A percentile compares a stretch with the other conserved stretches of the same genome.
Conservation (phyloP, 2,888 invertebrate genomes). For the Cremastinae sp. region DNA sequence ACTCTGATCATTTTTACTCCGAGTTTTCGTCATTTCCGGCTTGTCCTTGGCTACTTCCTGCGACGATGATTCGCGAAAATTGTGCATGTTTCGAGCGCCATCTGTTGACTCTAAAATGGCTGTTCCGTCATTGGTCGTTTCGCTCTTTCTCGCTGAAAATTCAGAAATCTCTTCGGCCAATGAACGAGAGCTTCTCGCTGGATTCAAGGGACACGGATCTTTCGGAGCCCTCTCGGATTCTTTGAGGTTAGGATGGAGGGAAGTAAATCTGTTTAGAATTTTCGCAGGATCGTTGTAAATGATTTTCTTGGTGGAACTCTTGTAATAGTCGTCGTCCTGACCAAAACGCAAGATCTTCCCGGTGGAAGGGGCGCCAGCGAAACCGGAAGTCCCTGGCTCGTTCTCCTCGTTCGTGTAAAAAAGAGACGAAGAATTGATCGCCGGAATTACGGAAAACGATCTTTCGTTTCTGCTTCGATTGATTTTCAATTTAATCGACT, state of each 20-base stretch:
- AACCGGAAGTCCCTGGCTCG: conserved; percentile 41
- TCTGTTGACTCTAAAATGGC: conserved; percentile 14
- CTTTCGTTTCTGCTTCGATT: neutral
- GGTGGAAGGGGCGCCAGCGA: conserved; percentile 17
- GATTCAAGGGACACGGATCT: conserved; percentile 60
- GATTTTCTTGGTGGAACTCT: conserved; percentile 10
- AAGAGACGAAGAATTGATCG: conserved; percentile 40
- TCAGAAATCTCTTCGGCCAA: conserved; percentile 65
- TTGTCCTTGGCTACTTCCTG: conserved; percentile 52
- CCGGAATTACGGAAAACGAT: conserved; percentile 34
- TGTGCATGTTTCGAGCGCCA: conserved; percentile 6
- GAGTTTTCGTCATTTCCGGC: conserved; percentile 15
- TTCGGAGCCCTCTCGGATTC: conserved; percentile 63
- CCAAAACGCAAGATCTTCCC: conserved; percentile 55
- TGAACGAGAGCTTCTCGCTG: conserved; percentile 54
- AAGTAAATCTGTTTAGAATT: conserved; percentile 56
- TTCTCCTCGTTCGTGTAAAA: conserved; percentile 40
- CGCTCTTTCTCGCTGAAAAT: conserved; percentile 50
- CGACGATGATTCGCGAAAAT: conserved; percentile 27
- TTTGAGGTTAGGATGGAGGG: conserved; percentile 63
- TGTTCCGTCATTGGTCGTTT: conserved; percentile 1
- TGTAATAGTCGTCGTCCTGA: conserved; percentile 35
- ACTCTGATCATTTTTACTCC: conserved; percentile 22
- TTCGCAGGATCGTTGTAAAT: conserved; percentile 24
- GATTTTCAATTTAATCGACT: neutral